A percentile compares a stretch with the other conserved stretches of the same genome.
Conservation (phyloP, 23 tunicate species). For the Trididemnum clinides region DNA sequence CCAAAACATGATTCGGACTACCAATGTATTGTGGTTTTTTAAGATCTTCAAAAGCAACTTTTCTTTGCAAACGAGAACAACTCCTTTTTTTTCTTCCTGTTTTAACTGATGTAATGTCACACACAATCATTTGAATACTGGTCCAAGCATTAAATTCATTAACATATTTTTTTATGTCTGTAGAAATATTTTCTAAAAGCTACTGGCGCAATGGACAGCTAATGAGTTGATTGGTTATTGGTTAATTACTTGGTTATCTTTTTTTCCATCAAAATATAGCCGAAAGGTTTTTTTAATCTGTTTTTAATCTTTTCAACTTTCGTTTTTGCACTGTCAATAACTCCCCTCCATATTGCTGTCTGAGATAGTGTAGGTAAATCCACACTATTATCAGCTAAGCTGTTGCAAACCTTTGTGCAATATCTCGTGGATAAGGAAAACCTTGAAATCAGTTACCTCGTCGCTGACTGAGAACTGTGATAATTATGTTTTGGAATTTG, state of each 20-base stretch:
- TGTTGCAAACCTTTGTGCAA: neutral
- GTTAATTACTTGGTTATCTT: neutral
- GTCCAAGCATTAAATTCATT: conserved; percentile 5
- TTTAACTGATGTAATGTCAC: conserved; percentile 2
- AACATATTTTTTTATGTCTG: neutral
- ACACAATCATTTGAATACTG: neutral
- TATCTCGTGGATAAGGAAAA: neutral
- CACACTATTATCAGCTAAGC: conserved; percentile 1
- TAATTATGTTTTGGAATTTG: neutral
- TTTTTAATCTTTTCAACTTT: neutral
- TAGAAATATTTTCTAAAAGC: neutral
- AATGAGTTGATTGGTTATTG: neutral
- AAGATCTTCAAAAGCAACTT: too few species aligned
- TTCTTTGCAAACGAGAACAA: too few species aligned
- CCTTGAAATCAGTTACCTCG: neutral
- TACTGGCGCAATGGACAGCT: neutral
- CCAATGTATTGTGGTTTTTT: neutral
- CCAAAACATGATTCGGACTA: too few species aligned
- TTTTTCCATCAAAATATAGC: neutral
- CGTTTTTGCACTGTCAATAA: neutral
- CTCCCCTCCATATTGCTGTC: conserved; percentile 12
- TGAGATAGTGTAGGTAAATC: neutral
- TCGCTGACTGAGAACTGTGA: neutral
- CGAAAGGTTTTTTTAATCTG: neutral
- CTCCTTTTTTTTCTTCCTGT: too few species aligned